A percentile compares a stretch with the other conserved stretches of the same genome.
These are phyloP conservation scores for Sigmodon hispidus DNA, from an alignment of 2,113 vertebrate genomes.

Conservation along the genomic window DNA sequence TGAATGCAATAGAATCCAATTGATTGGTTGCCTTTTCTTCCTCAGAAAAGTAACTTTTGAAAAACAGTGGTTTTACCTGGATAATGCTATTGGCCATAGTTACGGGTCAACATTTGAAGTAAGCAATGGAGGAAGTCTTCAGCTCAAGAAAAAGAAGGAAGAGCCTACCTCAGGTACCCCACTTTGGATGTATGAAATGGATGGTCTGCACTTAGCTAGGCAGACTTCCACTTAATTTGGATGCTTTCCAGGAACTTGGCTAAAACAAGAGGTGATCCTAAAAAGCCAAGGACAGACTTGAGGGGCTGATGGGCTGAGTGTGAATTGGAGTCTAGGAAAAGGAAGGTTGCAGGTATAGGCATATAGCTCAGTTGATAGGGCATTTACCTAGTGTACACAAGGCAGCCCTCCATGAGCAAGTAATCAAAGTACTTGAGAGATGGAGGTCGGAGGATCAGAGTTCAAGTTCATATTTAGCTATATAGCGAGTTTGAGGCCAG, in stretches of 20 bases:
- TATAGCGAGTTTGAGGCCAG: background rate
- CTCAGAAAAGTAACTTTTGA: slow-evolving; percentile 96
- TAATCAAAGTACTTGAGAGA: background rate
- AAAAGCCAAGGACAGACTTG: background rate
- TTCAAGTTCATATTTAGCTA: background rate
- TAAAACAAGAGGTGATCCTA: background rate
- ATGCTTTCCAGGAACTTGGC: background rate
- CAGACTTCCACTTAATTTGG: background rate
- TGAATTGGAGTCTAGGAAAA: background rate
- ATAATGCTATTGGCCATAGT: slow-evolving; percentile 91
- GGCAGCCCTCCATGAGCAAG: background rate
- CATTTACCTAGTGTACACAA: background rate
- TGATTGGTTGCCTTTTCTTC: slow-evolving; percentile 61
- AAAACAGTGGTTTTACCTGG: slow-evolving; percentile 97
- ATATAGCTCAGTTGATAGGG: background rate
- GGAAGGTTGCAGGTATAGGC: background rate
- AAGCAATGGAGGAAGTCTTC: slow-evolving; percentile 89
- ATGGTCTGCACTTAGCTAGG: background rate
- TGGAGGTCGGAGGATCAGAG: too few species aligned
- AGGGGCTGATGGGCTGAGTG: background rate
- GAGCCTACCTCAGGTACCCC: slow-evolving; percentile 87
- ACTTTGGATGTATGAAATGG: background rate
- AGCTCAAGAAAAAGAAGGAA: slow-evolving; percentile 86
- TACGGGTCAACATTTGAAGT: slow-evolving; percentile 95
- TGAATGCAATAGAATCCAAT: background rate